Base-by-base conservation (phyloP, 2,888 invertebrate species). In the Scaptomyza caliginosa region DNA sequence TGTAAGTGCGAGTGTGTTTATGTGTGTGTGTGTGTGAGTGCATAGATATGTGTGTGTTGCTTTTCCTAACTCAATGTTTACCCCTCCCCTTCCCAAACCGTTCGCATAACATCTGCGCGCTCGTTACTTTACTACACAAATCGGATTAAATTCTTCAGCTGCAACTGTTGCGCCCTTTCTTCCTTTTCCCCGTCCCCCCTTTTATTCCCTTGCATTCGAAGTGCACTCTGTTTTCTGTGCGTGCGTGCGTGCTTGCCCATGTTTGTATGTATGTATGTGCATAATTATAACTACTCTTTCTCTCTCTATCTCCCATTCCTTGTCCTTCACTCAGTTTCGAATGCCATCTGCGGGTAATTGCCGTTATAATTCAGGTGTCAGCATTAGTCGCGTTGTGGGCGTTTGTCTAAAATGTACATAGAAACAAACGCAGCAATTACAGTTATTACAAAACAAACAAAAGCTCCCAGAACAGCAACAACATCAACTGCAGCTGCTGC, bases 61-160 rank as follows among this genome's bases (percentile, higher is more conserved):
- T 76, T 74, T 72, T 71, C 66, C 72, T 66, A 71, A 75, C 76
- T 71, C 58, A 46, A 57, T 40, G 58, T 52, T 21, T 24, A 38
- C 16, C 43, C 11, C 42, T 23, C 38, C 39, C 11, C 42, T 23
- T 34, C 39, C 19, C 50, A 30, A 52, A 7, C n/a, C 36, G 43
- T 64, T 57, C 64, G 71, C 62, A 55, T 72, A 67, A 76, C 72
- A 72, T 74, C 73, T 74, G 74, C 74, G 74, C 69, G 72, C 73
- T 73, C 70, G 77, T 76, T 77, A 74, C 69, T 66, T 68, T 34
- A 74, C 77, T 63, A 74, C 70, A 75, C 70, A 75, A 80, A 80
- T 80, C 69, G 81, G 77, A 77, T 77, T 80, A 73, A 80, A 80
- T 80, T 77, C 73, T 80, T 73, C 68, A 77, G 69, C 74, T 80